phyloP scores from a whole-genome alignment of 2,113 vertebrate species.

The Polypterus bichir region DNA sequence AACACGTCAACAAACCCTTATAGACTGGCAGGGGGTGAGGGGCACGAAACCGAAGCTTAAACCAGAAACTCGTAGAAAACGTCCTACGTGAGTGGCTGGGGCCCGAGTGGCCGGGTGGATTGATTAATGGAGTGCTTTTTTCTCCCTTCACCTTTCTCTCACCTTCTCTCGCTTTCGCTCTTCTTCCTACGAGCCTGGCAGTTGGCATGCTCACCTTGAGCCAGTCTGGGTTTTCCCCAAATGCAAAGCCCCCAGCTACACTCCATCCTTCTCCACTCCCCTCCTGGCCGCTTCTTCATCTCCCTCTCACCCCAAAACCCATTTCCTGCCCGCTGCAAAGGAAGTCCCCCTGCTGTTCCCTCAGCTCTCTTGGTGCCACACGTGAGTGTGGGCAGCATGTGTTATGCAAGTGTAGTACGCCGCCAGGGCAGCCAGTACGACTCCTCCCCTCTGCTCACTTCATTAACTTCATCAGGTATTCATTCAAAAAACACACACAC shows the following conservation, averaged over 20 bases:
- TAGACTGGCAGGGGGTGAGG: too few relatives aligned
- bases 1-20: too few relatives aligned
- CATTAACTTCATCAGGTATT: constrained; percentile 82
- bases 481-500: constrained; percentile 64
- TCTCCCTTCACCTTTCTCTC: constrained; percentile 27
- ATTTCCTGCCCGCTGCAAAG: constrained; percentile 20
- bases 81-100: too few relatives aligned
- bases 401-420: constrained; percentile 63
- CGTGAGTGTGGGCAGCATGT: constrained; percentile 45
- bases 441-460: constrained; percentile 48
- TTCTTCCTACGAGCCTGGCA: constrained; percentile 2
- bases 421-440: constrained; percentile 63
- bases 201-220: too few relatives aligned
- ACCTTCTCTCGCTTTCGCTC: constrained; percentile 12
- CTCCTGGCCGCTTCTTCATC: constrained; percentile 13
- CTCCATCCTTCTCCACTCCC: constrained; percentile 11
- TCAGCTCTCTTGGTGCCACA: constrained; percentile 45
- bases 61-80: too few relatives aligned
- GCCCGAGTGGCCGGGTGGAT: too few relatives aligned
- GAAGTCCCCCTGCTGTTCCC: constrained; percentile 42
- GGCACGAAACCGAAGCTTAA: too few relatives aligned
- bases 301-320: constrained; percentile 15
- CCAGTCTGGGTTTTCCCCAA: too few relatives aligned
- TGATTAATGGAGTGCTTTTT: too few relatives aligned
- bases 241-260: not conserved